Evolutionary conservation across 2,888 invertebrate genomes (phyloP).

Genomic region (Diabrotica balteata): DNA sequence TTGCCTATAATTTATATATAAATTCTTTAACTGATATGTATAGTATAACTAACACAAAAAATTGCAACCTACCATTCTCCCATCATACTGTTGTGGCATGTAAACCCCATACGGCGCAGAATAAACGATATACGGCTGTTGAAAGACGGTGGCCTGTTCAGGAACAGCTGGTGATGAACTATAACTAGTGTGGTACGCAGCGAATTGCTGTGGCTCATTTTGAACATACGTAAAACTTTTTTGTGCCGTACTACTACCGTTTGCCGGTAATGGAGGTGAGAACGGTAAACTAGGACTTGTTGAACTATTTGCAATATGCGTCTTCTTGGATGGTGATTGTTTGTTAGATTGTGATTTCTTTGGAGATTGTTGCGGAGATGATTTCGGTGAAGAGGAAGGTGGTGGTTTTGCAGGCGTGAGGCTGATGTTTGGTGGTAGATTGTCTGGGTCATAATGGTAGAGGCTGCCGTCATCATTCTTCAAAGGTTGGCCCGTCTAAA

Average conservation of each 20-base stretch:
- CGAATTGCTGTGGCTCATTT: slow-evolving; percentile 39
- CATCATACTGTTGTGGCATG: slow-evolving; percentile 53
- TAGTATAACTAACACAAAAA: no score
- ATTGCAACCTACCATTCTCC: slow-evolving; percentile 50
- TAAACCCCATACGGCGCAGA: slow-evolving; percentile 53
- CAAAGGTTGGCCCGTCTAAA: slow-evolving; percentile 75
- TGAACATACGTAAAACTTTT: slow-evolving; percentile 23
- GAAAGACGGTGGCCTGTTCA: slow-evolving; percentile 42
- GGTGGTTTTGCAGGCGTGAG: slow-evolving; percentile 38
- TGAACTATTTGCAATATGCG: slow-evolving; percentile 51
- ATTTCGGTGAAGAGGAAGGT: slow-evolving; percentile 46
- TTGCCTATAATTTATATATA: no score
- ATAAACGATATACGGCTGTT: slow-evolving; percentile 56
- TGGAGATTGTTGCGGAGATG: slow-evolving; percentile 40
- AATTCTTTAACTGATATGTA: no score
- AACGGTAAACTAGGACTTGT: slow-evolving; percentile 59
- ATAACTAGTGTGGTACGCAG: slow-evolving; percentile 39
- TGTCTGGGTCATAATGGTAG: slow-evolving; percentile 79
- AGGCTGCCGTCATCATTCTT: slow-evolving; percentile 78
- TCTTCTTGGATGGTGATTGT: slow-evolving; percentile 48
- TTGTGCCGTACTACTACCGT: slow-evolving; percentile 14
- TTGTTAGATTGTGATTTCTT: slow-evolving; percentile 42
- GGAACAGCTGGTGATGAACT: slow-evolving; percentile 20
- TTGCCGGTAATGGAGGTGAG: slow-evolving; percentile 49
- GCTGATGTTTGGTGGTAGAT: slow-evolving; percentile 65